phyloP scores from a whole-genome alignment of 2,888 invertebrate genomes.

The Drosophila anomalata region DNA sequence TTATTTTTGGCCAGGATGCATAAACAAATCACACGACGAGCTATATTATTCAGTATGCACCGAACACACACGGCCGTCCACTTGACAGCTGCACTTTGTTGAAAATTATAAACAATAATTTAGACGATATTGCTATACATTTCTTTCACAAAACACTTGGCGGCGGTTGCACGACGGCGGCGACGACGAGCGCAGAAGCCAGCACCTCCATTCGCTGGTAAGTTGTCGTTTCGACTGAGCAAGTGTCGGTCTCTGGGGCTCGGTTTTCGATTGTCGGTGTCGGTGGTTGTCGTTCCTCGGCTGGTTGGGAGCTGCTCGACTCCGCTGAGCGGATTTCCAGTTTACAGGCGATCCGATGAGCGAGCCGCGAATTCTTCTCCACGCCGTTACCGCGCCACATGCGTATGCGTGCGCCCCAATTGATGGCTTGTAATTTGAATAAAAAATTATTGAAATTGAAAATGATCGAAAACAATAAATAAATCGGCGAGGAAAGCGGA shows the following conservation, averaged over 20 bases:
- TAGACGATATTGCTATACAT: conserved; percentile 53
- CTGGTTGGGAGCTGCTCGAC: conserved; percentile 10
- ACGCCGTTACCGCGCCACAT: neutral
- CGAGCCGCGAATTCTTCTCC: conserved; percentile 37
- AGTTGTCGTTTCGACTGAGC: conserved; percentile 85
- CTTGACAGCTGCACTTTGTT: conserved; percentile 67
- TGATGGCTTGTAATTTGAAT: conserved; percentile 45
- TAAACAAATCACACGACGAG: conserved; percentile 37
- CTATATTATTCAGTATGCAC: conserved; percentile 41
- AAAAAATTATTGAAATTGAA: conserved; percentile 41
- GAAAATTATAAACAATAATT: conserved; percentile 45
- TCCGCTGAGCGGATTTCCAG: conserved; percentile 59
- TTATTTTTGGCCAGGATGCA: conserved; percentile 50
- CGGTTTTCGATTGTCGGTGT: conserved; percentile 9
- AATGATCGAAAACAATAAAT: conserved; percentile 44
- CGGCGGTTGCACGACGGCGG: conserved; percentile 59
- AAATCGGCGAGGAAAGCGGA: conserved; percentile 49
- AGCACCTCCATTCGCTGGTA: conserved; percentile 84
- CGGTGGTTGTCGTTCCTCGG: conserved; percentile 8
- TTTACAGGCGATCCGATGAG: conserved; percentile 44
- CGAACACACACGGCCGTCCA: conserved; percentile 36
- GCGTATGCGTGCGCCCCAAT: conserved; percentile 10
- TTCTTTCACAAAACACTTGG: conserved; percentile 71
- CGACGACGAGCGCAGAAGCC: conserved; percentile 71
- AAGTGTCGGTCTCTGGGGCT: conserved; percentile 72